phyloP scores from a whole-genome alignment of 2,113 vertebrate genomes.

The Poecile atricapillus region DNA sequence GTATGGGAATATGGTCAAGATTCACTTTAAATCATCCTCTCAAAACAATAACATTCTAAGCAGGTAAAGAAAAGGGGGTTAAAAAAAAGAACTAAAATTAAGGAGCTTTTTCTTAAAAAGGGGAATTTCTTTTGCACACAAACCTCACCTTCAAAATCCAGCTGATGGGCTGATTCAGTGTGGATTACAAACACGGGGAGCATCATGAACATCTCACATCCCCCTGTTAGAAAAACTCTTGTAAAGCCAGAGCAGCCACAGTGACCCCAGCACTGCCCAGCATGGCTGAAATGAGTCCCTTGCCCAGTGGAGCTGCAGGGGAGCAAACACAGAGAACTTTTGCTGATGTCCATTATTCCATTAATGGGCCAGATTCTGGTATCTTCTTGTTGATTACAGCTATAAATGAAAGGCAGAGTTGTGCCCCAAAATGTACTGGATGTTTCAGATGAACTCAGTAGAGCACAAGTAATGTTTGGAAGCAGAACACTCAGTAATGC shows the following conservation, averaged over 20 bases:
- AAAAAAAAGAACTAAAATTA: background rate
- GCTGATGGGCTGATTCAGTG: background rate
- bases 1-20: background rate
- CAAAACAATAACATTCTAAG: background rate
- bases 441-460: background rate
- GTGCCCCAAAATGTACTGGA: background rate
- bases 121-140: background rate
- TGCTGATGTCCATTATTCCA: background rate
- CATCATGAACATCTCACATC: background rate
- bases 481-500: background rate
- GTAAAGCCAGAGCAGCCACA: background rate
- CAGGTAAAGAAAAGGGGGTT: background rate
- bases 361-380: background rate
- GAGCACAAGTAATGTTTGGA: background rate
- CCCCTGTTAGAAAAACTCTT: background rate
- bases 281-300: background rate
- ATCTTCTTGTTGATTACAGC: background rate
- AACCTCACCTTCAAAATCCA: background rate
- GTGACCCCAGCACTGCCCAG: background rate
- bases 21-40: slow-evolving; percentile 23
- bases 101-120: background rate
- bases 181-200: background rate
- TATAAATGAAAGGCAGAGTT: background rate
- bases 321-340: background rate
- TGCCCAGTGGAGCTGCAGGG: background rate